Conservation (phyloP, 2,797 vertebrate species). For the Poeciliopsis gracilis region DNA sequence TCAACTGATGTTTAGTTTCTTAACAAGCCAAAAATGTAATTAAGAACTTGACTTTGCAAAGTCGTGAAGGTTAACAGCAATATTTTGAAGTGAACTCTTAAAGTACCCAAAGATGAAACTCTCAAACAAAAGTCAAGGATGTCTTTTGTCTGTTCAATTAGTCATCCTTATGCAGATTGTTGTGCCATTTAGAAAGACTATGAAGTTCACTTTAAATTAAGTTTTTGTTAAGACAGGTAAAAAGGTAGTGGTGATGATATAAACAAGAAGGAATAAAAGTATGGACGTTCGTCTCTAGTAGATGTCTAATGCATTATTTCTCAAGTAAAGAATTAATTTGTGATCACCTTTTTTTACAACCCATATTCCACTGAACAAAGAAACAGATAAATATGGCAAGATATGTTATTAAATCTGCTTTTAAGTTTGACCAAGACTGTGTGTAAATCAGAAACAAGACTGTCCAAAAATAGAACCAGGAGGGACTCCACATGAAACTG, state of each 20-base stretch:
- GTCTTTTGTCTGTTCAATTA: background rate
- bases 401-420: background rate
- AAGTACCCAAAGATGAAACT: background rate
- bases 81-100: background rate
- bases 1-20: background rate
- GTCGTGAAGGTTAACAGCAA: background rate
- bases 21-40: background rate
- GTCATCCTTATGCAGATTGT: background rate
- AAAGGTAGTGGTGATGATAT: background rate
- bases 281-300: background rate
- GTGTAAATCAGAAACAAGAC: background rate
- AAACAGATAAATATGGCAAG: background rate
- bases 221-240: background rate
- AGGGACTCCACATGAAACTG: background rate
- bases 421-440: background rate
- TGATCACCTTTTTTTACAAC: background rate
- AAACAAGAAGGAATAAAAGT: background rate
- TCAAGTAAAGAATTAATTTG: background rate
- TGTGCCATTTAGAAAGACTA: background rate
- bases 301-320: background rate
- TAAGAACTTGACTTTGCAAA: background rate
- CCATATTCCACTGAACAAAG: background rate
- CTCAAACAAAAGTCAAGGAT: background rate
- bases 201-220: background rate
- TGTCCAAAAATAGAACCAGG: background rate